Percentiles rank a stretch among this genome's conserved stretches.
Evolutionary conservation across 2,888 invertebrate genomes (phyloP).

Genomic region (Sinhomidia bicolor): DNA sequence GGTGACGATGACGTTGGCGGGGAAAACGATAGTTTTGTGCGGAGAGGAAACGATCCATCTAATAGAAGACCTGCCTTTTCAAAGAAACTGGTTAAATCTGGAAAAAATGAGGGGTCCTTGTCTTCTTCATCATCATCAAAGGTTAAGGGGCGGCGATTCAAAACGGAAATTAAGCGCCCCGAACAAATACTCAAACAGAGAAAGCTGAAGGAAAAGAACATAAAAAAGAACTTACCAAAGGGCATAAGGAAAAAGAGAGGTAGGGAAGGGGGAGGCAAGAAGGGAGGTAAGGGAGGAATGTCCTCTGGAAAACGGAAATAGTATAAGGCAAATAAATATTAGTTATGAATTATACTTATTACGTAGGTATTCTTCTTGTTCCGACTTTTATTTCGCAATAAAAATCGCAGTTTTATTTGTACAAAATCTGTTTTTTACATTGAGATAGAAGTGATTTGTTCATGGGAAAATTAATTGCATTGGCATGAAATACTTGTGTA

Average conservation of each 20-base stretch:
- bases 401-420: too few species aligned
- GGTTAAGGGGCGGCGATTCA: slow-evolving; percentile 65
- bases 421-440: too few species aligned
- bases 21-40: slow-evolving; percentile 53
- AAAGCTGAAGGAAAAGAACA: slow-evolving; percentile 83
- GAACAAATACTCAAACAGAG: slow-evolving; percentile 91
- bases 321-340: too few species aligned
- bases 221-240: slow-evolving; percentile 83
- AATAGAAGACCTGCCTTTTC: slow-evolving; percentile 75
- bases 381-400: too few species aligned
- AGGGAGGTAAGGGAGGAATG: slow-evolving; percentile 24
- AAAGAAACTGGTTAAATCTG: slow-evolving; percentile 73
- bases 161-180: slow-evolving; percentile 85
- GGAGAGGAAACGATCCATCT: slow-evolving; percentile 44
- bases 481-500: too few species aligned
- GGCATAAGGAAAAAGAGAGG: slow-evolving; percentile 68
- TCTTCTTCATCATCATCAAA: slow-evolving; percentile 37
- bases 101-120: too few species aligned
- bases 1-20: slow-evolving; percentile 82
- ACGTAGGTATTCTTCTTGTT: too few species aligned
- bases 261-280: slow-evolving; percentile 32
- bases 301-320: slow-evolving; percentile 41
- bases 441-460: too few species aligned
- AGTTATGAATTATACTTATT: too few species aligned
- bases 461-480: too few species aligned